phyloP scores from a whole-genome alignment of 2,113 vertebrate genomes.

The Rousettus leschenaultii region DNA sequence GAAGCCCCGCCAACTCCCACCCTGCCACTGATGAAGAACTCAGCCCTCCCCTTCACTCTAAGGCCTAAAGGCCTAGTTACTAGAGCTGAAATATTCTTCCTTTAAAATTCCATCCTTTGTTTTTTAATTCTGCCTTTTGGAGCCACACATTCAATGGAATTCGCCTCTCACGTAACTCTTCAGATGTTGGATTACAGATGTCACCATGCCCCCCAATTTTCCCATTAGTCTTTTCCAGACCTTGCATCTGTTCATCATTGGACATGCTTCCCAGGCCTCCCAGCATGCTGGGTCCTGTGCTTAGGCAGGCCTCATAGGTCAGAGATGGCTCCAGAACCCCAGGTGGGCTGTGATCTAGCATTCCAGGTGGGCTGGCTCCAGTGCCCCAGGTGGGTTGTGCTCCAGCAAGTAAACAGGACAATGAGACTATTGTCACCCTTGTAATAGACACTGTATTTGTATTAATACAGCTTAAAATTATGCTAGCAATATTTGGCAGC shows the following conservation, averaged over 20 bases:
- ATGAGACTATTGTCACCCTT: not conserved
- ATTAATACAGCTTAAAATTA: constrained; percentile 10
- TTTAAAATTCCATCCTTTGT: not conserved
- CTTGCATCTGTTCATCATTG: not conserved
- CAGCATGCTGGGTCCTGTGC: not conserved
- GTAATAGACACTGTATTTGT: constrained; percentile 1
- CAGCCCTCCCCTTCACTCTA: not conserved
- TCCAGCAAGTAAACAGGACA: not conserved
- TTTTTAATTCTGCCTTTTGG: not conserved
- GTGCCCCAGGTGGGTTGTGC: not conserved
- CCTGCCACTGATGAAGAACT: accelerated
- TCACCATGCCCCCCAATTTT: not conserved
- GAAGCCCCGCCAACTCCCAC: accelerated
- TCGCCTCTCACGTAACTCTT: not conserved
- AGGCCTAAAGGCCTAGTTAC: not conserved
- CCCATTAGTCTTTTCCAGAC: not conserved
- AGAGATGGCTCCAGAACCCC: not conserved
- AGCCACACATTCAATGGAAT: not conserved
- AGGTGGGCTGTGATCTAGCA: not conserved
- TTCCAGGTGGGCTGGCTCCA: not conserved
- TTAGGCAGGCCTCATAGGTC: not conserved
- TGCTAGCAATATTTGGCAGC: constrained; percentile 30
- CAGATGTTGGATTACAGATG: not conserved
- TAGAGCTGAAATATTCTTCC: not conserved
- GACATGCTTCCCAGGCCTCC: not conserved